Conservation (phyloP, 2,113 vertebrate genomes). For the Orycteropus afer region DNA sequence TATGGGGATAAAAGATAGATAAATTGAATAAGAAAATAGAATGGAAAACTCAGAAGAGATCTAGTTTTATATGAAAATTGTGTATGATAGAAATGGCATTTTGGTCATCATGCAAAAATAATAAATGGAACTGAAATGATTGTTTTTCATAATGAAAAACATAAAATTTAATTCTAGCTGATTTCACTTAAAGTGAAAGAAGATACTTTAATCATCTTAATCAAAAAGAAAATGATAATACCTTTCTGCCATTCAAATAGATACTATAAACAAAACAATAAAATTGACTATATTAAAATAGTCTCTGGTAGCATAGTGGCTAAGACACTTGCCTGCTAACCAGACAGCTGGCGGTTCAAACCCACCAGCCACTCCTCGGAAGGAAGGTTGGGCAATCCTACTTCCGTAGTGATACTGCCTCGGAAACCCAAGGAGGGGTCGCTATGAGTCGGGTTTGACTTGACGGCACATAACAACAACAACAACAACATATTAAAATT, state of each 20-base stretch:
- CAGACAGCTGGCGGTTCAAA: too few relatives aligned
- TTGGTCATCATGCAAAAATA: neutral
- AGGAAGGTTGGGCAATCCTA: too few relatives aligned
- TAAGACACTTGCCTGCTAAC: too few relatives aligned
- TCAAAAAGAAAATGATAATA: neutral
- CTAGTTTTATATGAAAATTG: neutral
- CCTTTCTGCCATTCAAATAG: neutral
- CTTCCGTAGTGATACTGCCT: too few relatives aligned
- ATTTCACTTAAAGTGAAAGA: neutral
- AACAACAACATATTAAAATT: neutral
- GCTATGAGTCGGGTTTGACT: too few relatives aligned
- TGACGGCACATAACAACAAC: too few relatives aligned
- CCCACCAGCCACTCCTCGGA: too few relatives aligned
- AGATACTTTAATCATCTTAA: neutral
- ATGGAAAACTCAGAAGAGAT: neutral
- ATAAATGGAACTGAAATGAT: neutral
- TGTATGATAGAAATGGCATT: neutral
- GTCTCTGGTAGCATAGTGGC: too few relatives aligned
- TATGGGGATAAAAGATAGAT: neutral
- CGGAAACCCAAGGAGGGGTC: too few relatives aligned
- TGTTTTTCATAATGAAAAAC: neutral
- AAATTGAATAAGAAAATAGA: neutral
- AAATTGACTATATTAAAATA: neutral
- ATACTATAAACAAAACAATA: neutral
- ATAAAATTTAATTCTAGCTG: neutral